Conservation (phyloP, 2,113 vertebrate species). For the Macroglossus sobrinus region DNA sequence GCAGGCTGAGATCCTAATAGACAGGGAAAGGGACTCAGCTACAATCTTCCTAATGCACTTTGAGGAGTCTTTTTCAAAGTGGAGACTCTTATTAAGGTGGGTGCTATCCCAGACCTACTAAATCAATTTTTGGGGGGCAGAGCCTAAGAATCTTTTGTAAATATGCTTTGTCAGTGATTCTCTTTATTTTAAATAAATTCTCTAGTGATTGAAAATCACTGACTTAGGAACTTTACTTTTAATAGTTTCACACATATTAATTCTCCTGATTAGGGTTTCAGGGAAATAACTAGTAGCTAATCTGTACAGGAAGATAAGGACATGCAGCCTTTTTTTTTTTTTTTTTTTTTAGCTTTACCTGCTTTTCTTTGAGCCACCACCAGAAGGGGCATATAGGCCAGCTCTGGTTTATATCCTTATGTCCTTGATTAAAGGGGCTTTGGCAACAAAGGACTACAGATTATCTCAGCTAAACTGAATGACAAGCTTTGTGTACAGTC, state of each 20-base stretch:
- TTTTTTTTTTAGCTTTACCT: background rate
- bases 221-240: background rate
- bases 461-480: background rate
- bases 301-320: background rate
- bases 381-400: constrained; percentile 26
- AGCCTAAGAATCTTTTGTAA: background rate
- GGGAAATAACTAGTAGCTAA: background rate
- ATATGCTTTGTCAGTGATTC: background rate
- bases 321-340: background rate
- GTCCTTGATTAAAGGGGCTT: background rate
- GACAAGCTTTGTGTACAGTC: background rate
- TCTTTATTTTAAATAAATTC: constrained; percentile 13
- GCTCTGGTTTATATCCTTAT: background rate
- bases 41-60: background rate
- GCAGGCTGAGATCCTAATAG: background rate
- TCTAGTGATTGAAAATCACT: background rate
- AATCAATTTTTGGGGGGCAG: background rate
- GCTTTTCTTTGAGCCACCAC: constrained; percentile 35
- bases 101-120: background rate
- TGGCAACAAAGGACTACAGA: background rate
- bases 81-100: background rate
- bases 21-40: background rate
- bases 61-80: background rate
- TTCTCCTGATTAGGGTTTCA: background rate
- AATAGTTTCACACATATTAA: background rate